A percentile compares a stretch with the other conserved stretches of the same genome.
phyloP scores from a whole-genome alignment of 2,797 vertebrate genomes.

The Poeciliopsis presidionis region DNA sequence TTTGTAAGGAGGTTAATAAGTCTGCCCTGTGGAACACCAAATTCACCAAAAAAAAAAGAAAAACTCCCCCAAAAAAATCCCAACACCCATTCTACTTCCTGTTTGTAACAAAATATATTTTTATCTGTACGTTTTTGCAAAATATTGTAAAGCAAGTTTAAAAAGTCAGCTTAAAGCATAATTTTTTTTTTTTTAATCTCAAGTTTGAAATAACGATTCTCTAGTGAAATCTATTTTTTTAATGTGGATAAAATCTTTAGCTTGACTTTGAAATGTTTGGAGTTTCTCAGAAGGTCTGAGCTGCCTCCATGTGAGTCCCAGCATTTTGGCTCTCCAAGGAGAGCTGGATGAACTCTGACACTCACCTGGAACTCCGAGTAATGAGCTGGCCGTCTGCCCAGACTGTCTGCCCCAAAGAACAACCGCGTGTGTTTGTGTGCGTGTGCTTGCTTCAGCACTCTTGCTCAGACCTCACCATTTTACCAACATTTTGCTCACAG shows the following conservation, averaged over 20 bases:
- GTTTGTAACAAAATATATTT: constrained; percentile 2
- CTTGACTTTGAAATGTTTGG: constrained; percentile 57
- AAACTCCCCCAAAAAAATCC: background rate
- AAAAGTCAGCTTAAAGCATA: background rate
- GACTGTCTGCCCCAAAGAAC: constrained; percentile 63
- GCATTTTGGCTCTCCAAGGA: constrained; percentile 57
- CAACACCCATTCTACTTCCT: background rate
- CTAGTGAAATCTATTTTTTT: background rate
- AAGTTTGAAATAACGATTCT: background rate
- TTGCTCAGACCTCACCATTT: constrained; percentile 48
- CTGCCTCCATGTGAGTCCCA: constrained; percentile 57
- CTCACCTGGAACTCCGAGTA: constrained; percentile 70
- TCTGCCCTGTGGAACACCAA: constrained; percentile 16
- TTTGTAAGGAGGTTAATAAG: constrained; percentile 29
- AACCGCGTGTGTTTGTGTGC: constrained; percentile 15
- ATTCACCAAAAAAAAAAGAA: background rate
- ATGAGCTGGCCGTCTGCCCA: constrained; percentile 71
- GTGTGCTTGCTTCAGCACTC: constrained; percentile 9
- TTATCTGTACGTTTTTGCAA: constrained; percentile 9
- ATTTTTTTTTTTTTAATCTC: background rate
- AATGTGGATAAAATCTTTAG: constrained; percentile 43
- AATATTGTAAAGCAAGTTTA: background rate
- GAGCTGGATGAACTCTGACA: constrained; percentile 71
- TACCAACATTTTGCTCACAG: constrained; percentile 70
- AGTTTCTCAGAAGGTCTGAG: constrained; percentile 68